These are phyloP conservation scores for Alces alces DNA, from an alignment of 2,113 vertebrate species.

Conservation along the genomic window DNA sequence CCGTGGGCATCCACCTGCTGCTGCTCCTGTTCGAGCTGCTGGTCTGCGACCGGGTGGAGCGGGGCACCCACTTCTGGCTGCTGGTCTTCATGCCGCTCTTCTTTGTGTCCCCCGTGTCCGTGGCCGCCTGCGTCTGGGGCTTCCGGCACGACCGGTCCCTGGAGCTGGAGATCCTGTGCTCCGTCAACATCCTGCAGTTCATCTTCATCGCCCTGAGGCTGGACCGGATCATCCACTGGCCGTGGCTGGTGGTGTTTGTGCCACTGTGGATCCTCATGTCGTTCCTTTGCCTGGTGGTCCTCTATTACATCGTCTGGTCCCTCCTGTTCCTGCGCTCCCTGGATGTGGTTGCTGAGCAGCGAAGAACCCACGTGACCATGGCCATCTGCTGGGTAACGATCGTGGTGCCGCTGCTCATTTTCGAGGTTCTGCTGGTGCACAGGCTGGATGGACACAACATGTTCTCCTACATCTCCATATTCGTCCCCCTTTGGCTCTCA, in stretches of 20 bases:
- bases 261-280: slow-evolving; percentile 99
- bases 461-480: slow-evolving; percentile 92
- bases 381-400: slow-evolving; percentile 98
- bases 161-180: slow-evolving; percentile 97
- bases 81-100: slow-evolving; percentile 98
- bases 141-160: slow-evolving; percentile 97
- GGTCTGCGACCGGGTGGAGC: slow-evolving; percentile 92
- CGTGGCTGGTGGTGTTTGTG: slow-evolving; percentile 98
- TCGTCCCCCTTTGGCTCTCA: slow-evolving; percentile 95
- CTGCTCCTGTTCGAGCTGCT: slow-evolving; percentile 97
- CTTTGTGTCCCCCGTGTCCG: slow-evolving; percentile 96
- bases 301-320: slow-evolving; percentile 98
- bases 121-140: slow-evolving; percentile 98
- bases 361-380: slow-evolving; percentile 97
- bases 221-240: slow-evolving; percentile 95
- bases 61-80: slow-evolving; percentile 93
- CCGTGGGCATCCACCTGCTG: slow-evolving; percentile 94
- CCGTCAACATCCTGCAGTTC: slow-evolving; percentile 98
- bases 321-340: slow-evolving; percentile 96
- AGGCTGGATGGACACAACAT: slow-evolving; percentile 91
- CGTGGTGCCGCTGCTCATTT: slow-evolving; percentile 94
- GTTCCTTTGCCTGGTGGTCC: slow-evolving; percentile 95
- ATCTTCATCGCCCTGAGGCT: slow-evolving; percentile 97
- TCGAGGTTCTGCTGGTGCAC: slow-evolving; percentile 96
- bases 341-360: slow-evolving; percentile 95